These are phyloP conservation scores for Echinops telfairi DNA, from an alignment of 2,113 vertebrate genomes.

Conservation along the genomic window DNA sequence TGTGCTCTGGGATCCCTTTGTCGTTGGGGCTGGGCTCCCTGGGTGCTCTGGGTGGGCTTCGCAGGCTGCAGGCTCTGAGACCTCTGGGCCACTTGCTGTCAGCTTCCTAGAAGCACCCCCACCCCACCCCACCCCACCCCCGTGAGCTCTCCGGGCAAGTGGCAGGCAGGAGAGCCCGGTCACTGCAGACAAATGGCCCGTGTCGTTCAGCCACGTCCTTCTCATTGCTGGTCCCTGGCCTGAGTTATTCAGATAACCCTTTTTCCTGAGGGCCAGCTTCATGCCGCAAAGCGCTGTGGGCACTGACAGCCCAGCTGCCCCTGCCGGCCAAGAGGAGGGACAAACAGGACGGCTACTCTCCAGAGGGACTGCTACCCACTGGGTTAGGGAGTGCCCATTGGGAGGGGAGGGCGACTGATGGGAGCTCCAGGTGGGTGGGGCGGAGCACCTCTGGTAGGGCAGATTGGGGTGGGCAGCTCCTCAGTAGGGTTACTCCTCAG, in stretches of 20 bases:
- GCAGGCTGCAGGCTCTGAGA: background rate
- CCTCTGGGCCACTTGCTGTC: background rate
- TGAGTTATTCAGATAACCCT: slow-evolving; percentile 66
- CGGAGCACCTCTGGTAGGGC: too few species aligned
- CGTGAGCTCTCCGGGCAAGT: background rate
- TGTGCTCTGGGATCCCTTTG: fast-evolving
- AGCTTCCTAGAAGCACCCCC: background rate
- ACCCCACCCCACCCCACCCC: too few species aligned
- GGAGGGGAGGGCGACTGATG: too few species aligned
- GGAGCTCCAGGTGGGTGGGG: too few species aligned
- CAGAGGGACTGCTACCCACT: too few species aligned
- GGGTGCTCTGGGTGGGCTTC: background rate
- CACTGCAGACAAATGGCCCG: slow-evolving; percentile 48
- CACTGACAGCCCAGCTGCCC: slow-evolving; percentile 48
- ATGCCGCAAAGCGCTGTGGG: background rate
- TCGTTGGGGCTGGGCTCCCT: background rate
- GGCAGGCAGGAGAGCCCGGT: slow-evolving; percentile 42
- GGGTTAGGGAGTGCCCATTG: too few species aligned
- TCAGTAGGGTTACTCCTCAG: too few species aligned
- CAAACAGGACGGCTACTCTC: background rate
- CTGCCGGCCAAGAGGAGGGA: background rate
- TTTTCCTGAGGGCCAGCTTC: slow-evolving; percentile 55
- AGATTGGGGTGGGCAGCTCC: too few species aligned
- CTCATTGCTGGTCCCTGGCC: slow-evolving; percentile 50
- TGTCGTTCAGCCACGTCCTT: slow-evolving; percentile 32